Evolutionary conservation across 1,140 invertebrate species (phyloP).

Genomic region (Sarcophaga peregrina): DNA sequence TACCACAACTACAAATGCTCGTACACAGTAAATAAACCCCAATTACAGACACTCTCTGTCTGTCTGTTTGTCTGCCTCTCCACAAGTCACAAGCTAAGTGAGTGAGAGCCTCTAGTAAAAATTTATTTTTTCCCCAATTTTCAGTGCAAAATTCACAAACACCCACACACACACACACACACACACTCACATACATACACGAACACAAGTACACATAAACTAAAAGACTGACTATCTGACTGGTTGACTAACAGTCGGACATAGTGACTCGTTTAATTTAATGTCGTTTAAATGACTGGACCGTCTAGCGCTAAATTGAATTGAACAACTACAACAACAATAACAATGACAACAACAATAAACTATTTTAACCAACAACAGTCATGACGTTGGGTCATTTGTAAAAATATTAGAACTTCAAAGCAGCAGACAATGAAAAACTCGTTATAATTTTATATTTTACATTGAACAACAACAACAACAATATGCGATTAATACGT

Average conservation of each 20-base stretch:
- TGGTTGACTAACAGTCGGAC: too few species aligned
- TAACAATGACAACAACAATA: background rate
- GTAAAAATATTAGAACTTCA: conserved; percentile 16
- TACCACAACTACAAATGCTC: background rate
- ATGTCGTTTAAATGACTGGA: conserved; percentile 10
- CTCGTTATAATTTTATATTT: conserved; percentile 23
- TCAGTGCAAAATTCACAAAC: background rate
- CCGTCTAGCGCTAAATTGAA: conserved; percentile 23
- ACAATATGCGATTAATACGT: background rate
- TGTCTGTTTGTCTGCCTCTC: too few species aligned
- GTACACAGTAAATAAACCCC: background rate
- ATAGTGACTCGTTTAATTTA: background rate
- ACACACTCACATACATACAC: too few species aligned
- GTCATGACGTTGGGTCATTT: conserved; percentile 21
- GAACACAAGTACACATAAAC: too few species aligned
- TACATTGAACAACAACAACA: background rate
- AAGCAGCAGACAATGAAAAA: conserved; percentile 23
- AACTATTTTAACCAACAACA: background rate
- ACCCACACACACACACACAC: too few species aligned
- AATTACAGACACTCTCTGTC: background rate
- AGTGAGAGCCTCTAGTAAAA: background rate
- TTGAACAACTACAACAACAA: conserved; percentile 2
- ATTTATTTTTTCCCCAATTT: conserved; percentile 17
- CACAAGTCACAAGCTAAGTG: background rate
- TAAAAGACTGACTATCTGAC: too few species aligned